Conservation (phyloP, 2,113 vertebrate genomes). For the Craseonycteris thonglongyai region DNA sequence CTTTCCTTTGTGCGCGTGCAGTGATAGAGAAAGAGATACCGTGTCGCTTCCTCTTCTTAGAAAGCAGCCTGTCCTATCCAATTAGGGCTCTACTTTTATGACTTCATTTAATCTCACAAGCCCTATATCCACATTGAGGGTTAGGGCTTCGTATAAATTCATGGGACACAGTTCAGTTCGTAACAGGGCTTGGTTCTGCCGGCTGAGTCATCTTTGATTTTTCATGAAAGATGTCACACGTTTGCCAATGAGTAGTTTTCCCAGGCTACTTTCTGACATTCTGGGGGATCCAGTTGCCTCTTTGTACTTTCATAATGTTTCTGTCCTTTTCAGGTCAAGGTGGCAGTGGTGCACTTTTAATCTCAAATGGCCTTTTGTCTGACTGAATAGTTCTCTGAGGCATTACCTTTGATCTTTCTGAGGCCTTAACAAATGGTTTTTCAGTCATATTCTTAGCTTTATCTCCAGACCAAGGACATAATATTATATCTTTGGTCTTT, state of each 20-base stretch:
- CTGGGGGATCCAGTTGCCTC: background rate
- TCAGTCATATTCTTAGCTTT: background rate
- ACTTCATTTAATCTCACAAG: background rate
- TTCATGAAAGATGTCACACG: background rate
- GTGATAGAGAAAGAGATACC: background rate
- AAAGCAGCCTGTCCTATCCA: background rate
- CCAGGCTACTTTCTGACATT: background rate
- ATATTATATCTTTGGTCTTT: background rate
- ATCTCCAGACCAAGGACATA: background rate
- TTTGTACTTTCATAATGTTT: background rate
- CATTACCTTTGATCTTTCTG: background rate
- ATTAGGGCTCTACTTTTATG: background rate
- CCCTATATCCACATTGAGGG: background rate
- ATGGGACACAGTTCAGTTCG: background rate
- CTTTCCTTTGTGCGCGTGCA: background rate
- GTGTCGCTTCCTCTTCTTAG: background rate
- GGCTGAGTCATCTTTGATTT: background rate
- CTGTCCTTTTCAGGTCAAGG: background rate
- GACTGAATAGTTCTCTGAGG: background rate
- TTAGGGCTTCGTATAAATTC: background rate
- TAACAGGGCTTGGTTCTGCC: background rate
- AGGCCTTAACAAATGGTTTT: background rate
- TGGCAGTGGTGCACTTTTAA: background rate
- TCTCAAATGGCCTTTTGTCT: background rate
- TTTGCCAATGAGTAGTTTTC: background rate